These are phyloP conservation scores for Astyanax mexicanus DNA, from an alignment of 2,797 vertebrate species.

Conservation along the genomic window DNA sequence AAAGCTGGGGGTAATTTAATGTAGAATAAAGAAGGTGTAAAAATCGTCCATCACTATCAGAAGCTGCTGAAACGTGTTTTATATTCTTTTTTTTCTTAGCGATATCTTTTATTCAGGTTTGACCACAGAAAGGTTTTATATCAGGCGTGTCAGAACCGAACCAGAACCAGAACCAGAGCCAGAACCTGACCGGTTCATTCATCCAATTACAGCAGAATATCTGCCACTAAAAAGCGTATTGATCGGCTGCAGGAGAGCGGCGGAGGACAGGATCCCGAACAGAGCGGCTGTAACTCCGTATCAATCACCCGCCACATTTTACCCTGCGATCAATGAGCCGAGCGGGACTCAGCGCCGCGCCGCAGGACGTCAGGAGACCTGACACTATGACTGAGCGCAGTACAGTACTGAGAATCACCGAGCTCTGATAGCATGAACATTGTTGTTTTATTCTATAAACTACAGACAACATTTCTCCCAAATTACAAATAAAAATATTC, in stretches of 20 bases:
- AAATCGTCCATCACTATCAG: not conserved
- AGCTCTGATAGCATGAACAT: too few species aligned
- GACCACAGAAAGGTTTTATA: not conserved
- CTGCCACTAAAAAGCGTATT: constrained; percentile 48
- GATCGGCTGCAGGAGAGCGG: constrained; percentile 42
- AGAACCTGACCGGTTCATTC: constrained; percentile 36
- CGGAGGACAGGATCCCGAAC: constrained; percentile 38
- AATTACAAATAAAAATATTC: too few species aligned
- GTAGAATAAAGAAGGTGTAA: not conserved
- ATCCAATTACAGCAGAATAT: constrained; percentile 51
- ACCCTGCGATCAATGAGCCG: constrained; percentile 46
- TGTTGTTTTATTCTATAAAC: too few species aligned
- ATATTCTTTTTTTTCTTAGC: not conserved
- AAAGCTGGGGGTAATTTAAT: not conserved
- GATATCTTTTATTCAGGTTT: not conserved
- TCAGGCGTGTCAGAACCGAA: not conserved
- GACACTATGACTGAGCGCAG: constrained; percentile 22
- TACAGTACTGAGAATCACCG: not conserved
- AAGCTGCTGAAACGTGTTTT: not conserved
- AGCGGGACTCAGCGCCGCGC: constrained; percentile 36
- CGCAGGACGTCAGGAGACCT: constrained; percentile 35
- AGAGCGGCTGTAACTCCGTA: constrained; percentile 39
- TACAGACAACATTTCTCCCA: too few species aligned
- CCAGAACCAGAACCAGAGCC: constrained; percentile 3
- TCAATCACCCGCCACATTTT: constrained; percentile 45